Percentiles rank a stretch among this genome's conserved stretches.
Evolutionary conservation across 2,888 invertebrate genomes (phyloP).

Genomic region (Gymnoscelis rufifasciata): DNA sequence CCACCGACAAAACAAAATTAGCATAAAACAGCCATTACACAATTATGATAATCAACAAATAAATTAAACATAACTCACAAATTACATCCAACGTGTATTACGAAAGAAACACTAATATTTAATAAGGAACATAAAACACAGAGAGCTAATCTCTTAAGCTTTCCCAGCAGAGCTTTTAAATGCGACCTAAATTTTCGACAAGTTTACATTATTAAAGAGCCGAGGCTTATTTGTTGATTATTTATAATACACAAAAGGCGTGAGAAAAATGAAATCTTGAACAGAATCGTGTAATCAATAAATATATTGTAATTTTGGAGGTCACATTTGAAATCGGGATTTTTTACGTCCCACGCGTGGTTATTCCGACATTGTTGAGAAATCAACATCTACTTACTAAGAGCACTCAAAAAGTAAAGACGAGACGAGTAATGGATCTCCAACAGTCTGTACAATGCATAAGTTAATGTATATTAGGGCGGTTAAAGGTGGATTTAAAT

Average conservation of each 20-base stretch:
- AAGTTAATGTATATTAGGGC: no score
- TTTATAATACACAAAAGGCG: slow-evolving; percentile 8
- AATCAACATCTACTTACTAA: slow-evolving; percentile 6
- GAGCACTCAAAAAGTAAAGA: background rate
- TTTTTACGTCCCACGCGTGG: slow-evolving; percentile 18
- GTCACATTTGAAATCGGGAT: slow-evolving; percentile 22
- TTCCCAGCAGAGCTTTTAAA: slow-evolving; percentile 6
- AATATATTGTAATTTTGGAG: slow-evolving; percentile 25
- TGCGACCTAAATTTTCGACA: slow-evolving; percentile 2
- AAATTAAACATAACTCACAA: no score
- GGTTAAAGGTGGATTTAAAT: no score
- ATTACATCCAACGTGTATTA: background rate
- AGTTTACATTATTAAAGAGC: background rate
- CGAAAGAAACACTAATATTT: background rate
- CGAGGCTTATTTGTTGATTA: slow-evolving; percentile 7
- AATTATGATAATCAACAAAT: no score
- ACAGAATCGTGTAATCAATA: slow-evolving; percentile 18
- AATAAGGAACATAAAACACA: background rate
- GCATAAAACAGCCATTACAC: no score
- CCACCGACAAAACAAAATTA: no score
- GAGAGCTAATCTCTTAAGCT: background rate
- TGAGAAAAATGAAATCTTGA: slow-evolving; percentile 15
- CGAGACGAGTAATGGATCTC: background rate
- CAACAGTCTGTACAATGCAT: background rate
- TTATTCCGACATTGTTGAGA: slow-evolving; percentile 20